Evolutionary conservation across 2,113 vertebrate species (phyloP).

Genomic region (Coregonus clupeaformis): DNA sequence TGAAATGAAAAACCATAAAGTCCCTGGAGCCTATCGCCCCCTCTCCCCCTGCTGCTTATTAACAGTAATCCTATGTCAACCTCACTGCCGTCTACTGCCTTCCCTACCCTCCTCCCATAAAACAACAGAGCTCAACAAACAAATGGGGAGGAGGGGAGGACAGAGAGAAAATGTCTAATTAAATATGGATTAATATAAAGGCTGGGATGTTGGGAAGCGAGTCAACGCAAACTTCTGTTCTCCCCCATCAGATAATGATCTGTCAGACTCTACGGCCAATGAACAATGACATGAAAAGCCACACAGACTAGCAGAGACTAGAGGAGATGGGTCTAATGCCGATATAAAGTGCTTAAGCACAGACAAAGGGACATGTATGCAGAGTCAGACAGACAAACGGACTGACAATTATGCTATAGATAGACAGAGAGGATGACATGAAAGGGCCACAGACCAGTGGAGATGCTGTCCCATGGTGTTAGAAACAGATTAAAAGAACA

Average conservation of each 20-base stretch:
- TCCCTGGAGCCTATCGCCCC: constrained; percentile 46
- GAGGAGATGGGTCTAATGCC: constrained; percentile 25
- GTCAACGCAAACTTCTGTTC: constrained; percentile 53
- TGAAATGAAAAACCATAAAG: constrained; percentile 54
- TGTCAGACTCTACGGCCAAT: constrained; percentile 30
- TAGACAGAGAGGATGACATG: constrained; percentile 38
- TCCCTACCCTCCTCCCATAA: constrained; percentile 50
- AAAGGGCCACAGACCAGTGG: constrained; percentile 7
- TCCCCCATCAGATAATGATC: constrained; percentile 54
- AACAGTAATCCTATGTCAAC: constrained; percentile 71
- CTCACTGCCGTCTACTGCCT: constrained; percentile 39
- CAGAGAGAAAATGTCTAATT: constrained; percentile 61
- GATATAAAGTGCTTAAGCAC: constrained; percentile 52
- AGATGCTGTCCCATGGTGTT: constrained; percentile 19
- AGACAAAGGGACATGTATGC: background rate
- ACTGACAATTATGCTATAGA: constrained; percentile 46
- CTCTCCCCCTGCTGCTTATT: constrained; percentile 40
- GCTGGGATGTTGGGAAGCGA: constrained; percentile 52
- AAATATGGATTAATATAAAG: constrained; percentile 73
- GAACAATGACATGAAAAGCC: constrained; percentile 59
- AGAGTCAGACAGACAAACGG: constrained; percentile 27
- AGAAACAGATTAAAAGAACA: constrained; percentile 5
- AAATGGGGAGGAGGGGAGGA: constrained; percentile 38
- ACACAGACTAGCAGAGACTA: constrained; percentile 50
- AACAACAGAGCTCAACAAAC: constrained; percentile 66